A percentile compares a stretch with the other conserved stretches of the same genome.
These are phyloP conservation scores for Glareola pratincola DNA, from an alignment of 2,113 vertebrate species.

Conservation along the genomic window DNA sequence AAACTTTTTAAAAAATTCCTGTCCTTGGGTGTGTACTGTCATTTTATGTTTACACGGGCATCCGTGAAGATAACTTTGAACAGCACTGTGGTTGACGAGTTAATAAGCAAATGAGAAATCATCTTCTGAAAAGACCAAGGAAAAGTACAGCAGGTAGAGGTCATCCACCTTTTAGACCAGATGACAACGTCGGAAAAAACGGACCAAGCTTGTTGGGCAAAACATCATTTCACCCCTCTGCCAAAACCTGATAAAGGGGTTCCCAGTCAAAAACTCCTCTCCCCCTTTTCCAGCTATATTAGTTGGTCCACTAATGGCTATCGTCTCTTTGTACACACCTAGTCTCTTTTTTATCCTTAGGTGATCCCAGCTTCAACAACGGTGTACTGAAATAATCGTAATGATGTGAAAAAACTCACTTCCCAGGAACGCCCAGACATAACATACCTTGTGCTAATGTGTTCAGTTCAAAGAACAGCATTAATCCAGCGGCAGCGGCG, in stretches of 20 bases:
- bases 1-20: not conserved
- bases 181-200: not conserved
- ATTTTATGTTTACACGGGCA: not conserved
- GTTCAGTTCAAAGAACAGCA: not conserved
- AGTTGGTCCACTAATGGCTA: not conserved
- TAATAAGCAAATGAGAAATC: not conserved
- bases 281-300: not conserved
- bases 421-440: not conserved
- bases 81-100: not conserved
- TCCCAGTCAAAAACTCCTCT: not conserved
- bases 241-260: not conserved
- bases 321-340: not conserved
- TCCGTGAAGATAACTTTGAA: not conserved
- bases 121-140: not conserved
- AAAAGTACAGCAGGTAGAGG: not conserved
- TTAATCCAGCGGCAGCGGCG: not conserved
- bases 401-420: not conserved
- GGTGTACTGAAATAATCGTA: not conserved
- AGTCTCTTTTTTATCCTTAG: not conserved
- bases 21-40: not conserved
- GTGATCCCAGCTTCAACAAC: not conserved
- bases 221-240: not conserved
- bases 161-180: not conserved
- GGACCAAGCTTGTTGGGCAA: not conserved
- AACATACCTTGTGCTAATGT: not conserved